Evolutionary conservation across 2,113 vertebrate species (phyloP), one percentile per base, ranked within the genome.

Genomic region (Paramisgurnus dabryanus): DNA sequence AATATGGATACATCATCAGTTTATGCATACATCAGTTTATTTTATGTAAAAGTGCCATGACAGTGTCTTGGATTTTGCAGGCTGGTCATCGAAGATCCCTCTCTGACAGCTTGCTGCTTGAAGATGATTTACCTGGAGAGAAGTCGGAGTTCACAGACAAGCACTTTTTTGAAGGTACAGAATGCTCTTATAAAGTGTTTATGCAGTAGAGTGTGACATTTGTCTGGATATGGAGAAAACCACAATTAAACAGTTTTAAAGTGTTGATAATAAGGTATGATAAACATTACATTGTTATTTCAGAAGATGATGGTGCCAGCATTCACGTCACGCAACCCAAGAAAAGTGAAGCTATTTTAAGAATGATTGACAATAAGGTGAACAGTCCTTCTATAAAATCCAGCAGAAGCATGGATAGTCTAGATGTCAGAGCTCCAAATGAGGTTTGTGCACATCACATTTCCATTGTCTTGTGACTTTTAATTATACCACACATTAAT

Each of bases 271-370:
- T 10, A 70, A 60, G 11, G 60, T 69, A 27, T 17, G 6, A 15
- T 80, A 78, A 10, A 61, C 27, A 10, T 71, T 53, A 7, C 6
- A 43, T 79, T 10, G 78, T 1, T 57, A 72, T 87, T 87, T 53
- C 45, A 93, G 93, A 90, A 65, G 90, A 93, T 87, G 90, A 90
- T 66, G 90, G 91, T 39, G 89, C 90, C 49, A 89, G 88, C 10
- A 91, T 91, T 43, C 81, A 90, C 73, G 91, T 91, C 81, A 86
- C 90, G 40, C 74, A 89, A 0, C 86, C 89, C 1, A 91, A 89
- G 27, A 93, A 91, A 80, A 86, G 90, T 4, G 89, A 92, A 15
- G 89, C 89, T 55, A 57, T 89, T 53, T 93, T 11, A 72, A 91
- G 88, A 76, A 13, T 89, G 47, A 92, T 91, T 80, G 86, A 90